Evolutionary conservation across 2,888 invertebrate species (phyloP).

Genomic region (Melolontha melolontha): DNA sequence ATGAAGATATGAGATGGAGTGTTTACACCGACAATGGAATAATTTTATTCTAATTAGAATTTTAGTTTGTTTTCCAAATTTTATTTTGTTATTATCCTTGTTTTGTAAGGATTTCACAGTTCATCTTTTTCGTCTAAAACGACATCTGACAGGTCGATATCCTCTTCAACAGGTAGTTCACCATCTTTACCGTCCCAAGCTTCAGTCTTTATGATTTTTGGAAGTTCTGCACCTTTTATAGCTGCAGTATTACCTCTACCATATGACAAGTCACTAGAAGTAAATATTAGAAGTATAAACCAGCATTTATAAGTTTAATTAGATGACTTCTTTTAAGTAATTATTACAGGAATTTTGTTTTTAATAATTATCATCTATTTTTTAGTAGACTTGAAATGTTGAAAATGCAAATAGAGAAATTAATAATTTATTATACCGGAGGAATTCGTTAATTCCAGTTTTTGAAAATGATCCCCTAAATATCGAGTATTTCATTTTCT

Average conservation of each 20-base stretch:
- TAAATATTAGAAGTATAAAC: no score
- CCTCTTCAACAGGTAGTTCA: slow-evolving; percentile 85
- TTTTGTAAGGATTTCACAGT: slow-evolving; percentile 67
- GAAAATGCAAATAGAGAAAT: slow-evolving; percentile 1
- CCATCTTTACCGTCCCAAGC: slow-evolving; percentile 98
- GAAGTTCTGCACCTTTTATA: slow-evolving; percentile 85
- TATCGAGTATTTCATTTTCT: slow-evolving; percentile 96
- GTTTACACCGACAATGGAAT: no score
- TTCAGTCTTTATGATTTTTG: slow-evolving; percentile 74
- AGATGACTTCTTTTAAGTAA: slow-evolving; percentile 21
- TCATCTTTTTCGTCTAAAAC: slow-evolving; percentile 86
- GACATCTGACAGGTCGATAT: slow-evolving; percentile 91
- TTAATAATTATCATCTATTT: no score
- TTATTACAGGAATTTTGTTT: no score
- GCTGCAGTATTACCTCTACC: slow-evolving; percentile 93
- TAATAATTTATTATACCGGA: slow-evolving; percentile 68
- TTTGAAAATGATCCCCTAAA: slow-evolving; percentile 94
- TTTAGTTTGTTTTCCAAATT: no score
- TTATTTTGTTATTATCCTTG: background rate
- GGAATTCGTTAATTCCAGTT: slow-evolving; percentile 95
- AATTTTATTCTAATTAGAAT: no score
- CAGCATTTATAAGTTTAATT: background rate
- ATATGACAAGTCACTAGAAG: slow-evolving; percentile 83
- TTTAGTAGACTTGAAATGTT: no score
- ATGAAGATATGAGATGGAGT: slow-evolving; percentile 13